Percentiles rank a stretch among this genome's conserved stretches.
Evolutionary conservation across 2,797 vertebrate genomes (phyloP).

Genomic region (Chrosomus eos): DNA sequence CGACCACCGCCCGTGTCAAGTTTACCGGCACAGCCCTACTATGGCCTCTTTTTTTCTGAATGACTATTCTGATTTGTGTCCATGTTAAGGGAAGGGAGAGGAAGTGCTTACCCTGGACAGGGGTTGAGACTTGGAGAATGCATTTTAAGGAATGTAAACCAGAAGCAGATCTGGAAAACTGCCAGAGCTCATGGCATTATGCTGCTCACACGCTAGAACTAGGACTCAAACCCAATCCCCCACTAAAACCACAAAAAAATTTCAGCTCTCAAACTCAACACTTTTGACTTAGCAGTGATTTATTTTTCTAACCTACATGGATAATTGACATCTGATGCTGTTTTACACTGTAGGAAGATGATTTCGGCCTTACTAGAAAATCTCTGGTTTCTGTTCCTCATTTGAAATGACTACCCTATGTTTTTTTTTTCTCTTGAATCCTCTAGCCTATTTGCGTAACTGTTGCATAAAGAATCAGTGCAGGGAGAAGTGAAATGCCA

Average conservation of each 20-base stretch:
- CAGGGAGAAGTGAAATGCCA: not conserved
- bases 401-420: not conserved
- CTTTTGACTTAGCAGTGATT: not conserved
- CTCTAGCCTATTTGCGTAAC: not conserved
- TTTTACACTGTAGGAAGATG: not conserved
- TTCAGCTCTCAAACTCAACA: not conserved
- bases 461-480: not conserved
- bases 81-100: constrained; percentile 3
- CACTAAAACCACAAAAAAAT: constrained; percentile 31
- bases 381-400: constrained; percentile 37
- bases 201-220: constrained; percentile 52
- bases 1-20: no score
- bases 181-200: constrained; percentile 57
- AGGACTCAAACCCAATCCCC: constrained; percentile 7
- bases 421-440: not conserved
- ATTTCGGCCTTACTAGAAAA: constrained; percentile 15
- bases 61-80: not conserved
- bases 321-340: not conserved
- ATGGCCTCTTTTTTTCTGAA: not conserved
- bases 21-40: no score
- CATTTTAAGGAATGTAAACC: constrained; percentile 50
- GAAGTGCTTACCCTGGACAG: not conserved
- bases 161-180: constrained; percentile 45
- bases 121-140: constrained; percentile 8
- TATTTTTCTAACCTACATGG: constrained; percentile 24